These are phyloP conservation scores for Brachionus asplanchnoidis DNA, from an alignment of 1,140 invertebrate species.

Conservation along the genomic window DNA sequence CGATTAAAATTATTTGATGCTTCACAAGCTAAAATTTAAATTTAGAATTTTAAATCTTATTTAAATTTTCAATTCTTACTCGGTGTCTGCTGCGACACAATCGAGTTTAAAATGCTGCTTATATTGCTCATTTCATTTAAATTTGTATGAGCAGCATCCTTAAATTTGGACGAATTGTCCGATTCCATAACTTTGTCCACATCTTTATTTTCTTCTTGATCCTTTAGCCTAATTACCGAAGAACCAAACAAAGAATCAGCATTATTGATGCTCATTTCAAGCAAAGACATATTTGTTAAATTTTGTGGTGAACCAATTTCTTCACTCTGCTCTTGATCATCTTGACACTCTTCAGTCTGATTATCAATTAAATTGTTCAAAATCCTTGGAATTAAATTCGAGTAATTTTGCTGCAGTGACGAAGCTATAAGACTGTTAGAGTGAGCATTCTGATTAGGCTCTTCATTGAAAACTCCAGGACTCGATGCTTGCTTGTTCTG, in stretches of 20 bases:
- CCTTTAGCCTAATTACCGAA: neutral
- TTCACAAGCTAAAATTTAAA: neutral
- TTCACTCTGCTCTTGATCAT: neutral
- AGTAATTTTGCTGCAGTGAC: neutral
- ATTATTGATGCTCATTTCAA: conserved; percentile 19
- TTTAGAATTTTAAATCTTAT: neutral
- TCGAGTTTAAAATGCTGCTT: neutral
- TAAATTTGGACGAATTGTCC: neutral
- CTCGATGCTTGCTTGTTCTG: neutral
- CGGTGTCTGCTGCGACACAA: neutral
- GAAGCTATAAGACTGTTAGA: neutral
- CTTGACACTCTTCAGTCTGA: neutral
- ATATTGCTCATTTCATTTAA: conserved; percentile 10
- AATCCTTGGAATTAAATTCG: conserved; percentile 5
- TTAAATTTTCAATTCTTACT: neutral
- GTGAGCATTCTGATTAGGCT: neutral
- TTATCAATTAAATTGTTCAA: conserved; percentile 22
- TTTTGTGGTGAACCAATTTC: conserved; percentile 29
- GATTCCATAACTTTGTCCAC: neutral
- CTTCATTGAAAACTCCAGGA: neutral
- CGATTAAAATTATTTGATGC: neutral
- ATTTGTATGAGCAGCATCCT: neutral
- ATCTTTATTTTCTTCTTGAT: neutral
- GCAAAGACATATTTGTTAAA: conserved; percentile 9
- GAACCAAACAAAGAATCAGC: neutral